phyloP scores from a whole-genome alignment of 2,888 invertebrate genomes.

The Litoditis marina region DNA sequence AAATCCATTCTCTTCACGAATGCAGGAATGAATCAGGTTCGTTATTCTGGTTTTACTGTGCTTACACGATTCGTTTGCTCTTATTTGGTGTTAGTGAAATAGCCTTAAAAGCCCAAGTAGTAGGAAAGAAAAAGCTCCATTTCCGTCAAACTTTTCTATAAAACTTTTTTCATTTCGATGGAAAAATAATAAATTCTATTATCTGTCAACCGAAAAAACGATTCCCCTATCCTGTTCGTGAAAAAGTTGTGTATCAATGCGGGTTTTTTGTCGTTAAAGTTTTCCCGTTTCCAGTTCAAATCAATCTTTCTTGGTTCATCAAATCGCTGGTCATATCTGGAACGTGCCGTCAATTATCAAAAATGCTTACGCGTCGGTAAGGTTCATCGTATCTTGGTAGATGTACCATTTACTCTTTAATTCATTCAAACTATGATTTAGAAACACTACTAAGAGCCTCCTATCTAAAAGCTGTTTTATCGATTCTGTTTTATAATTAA shows the following conservation, averaged over 20 bases:
- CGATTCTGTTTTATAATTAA: background rate
- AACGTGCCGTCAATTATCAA: constrained; percentile 86
- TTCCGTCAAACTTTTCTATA: too few relatives aligned
- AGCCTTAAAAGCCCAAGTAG: too few relatives aligned
- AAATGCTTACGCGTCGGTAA: constrained; percentile 99
- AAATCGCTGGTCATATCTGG: constrained; percentile 82
- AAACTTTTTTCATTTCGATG: too few relatives aligned
- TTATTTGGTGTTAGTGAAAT: background rate
- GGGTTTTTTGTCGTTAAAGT: background rate
- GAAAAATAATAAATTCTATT: too few relatives aligned
- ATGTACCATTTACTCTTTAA: background rate
- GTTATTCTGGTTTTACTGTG: constrained; percentile 64
- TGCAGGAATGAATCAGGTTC: constrained; percentile 95
- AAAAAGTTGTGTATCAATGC: too few relatives aligned
- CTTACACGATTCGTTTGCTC: background rate
- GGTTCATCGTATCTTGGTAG: constrained; percentile 63
- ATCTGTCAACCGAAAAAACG: too few relatives aligned
- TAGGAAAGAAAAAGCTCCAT: too few relatives aligned
- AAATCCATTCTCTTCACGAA: constrained; percentile 93
- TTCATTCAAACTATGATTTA: too few relatives aligned
- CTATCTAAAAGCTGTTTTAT: background rate
- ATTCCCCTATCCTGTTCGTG: too few relatives aligned
- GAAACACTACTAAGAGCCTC: background rate
- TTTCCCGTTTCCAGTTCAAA: constrained; percentile 73
- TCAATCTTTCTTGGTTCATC: constrained; percentile 91